phyloP scores from a whole-genome alignment of 2,888 invertebrate species.

The Cataglyphis altisquamis region DNA sequence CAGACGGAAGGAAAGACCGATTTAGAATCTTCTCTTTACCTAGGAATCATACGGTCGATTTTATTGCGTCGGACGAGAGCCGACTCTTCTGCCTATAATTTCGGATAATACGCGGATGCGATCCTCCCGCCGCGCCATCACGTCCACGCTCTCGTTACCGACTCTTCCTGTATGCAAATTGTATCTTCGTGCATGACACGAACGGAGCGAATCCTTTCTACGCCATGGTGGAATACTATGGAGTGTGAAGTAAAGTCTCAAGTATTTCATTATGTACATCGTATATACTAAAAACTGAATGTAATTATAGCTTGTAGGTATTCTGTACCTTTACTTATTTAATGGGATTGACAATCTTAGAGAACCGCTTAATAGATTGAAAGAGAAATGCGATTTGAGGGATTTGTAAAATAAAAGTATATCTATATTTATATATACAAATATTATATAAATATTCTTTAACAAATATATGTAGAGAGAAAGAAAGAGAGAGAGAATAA shows the following conservation, averaged over 20 bases:
- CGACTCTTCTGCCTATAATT: conserved; percentile 40
- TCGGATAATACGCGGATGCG: conserved; percentile 38
- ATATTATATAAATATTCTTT: background rate
- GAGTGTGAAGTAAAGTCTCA: conserved; percentile 1
- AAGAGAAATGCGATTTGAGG: background rate
- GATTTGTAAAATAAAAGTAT: background rate
- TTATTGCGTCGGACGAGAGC: conserved; percentile 47
- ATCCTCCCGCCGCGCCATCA: background rate
- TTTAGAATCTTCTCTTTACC: conserved; percentile 23
- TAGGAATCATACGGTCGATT: conserved; percentile 32
- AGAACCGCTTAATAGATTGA: background rate
- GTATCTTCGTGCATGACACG: conserved; percentile 24
- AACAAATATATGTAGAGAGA: background rate
- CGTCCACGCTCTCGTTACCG: conserved; percentile 23
- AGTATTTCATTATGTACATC: background rate
- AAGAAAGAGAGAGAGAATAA: no score
- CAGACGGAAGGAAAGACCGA: conserved; percentile 40
- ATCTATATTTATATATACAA: background rate
- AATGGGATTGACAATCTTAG: background rate
- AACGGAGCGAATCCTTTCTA: conserved; percentile 15
- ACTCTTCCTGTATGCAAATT: conserved; percentile 51
- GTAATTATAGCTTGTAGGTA: background rate
- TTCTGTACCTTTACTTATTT: background rate
- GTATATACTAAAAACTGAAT: background rate
- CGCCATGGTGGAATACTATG: background rate